Evolutionary conservation across 2,888 invertebrate genomes (phyloP).

Genomic region (Rhamphomyia laevipes): DNA sequence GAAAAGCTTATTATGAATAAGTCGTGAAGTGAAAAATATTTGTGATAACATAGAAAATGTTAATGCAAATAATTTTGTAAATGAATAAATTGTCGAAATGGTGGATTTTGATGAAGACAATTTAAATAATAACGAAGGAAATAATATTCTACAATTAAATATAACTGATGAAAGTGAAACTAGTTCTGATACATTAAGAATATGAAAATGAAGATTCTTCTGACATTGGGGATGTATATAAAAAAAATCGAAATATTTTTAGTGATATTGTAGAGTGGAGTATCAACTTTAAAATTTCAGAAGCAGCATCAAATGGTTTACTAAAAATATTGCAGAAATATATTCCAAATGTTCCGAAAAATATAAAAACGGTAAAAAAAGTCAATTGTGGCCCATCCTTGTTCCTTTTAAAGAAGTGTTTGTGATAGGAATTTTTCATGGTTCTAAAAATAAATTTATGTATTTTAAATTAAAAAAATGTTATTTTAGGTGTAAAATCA

Average conservation of each 20-base stretch:
- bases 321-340: background rate
- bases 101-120: too few relatives aligned
- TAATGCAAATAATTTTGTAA: too few relatives aligned
- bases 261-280: background rate
- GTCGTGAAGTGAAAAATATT: background rate
- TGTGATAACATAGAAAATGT: background rate
- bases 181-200: background rate
- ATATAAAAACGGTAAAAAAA: background rate
- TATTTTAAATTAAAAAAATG: background rate
- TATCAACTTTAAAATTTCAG: background rate
- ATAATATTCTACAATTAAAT: too few relatives aligned
- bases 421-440: background rate
- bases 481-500: background rate
- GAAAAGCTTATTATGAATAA: background rate
- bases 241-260: background rate
- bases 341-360: background rate
- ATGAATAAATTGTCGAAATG: too few relatives aligned
- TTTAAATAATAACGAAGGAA: too few relatives aligned
- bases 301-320: background rate
- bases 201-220: background rate
- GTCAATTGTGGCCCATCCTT: background rate
- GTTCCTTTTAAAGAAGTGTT: constrained; percentile 1
- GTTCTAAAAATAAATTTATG: background rate
- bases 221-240: background rate
- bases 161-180: too few relatives aligned